These are phyloP conservation scores for Diglossa brunneiventris DNA, from an alignment of 2,113 vertebrate species.

Conservation along the genomic window DNA sequence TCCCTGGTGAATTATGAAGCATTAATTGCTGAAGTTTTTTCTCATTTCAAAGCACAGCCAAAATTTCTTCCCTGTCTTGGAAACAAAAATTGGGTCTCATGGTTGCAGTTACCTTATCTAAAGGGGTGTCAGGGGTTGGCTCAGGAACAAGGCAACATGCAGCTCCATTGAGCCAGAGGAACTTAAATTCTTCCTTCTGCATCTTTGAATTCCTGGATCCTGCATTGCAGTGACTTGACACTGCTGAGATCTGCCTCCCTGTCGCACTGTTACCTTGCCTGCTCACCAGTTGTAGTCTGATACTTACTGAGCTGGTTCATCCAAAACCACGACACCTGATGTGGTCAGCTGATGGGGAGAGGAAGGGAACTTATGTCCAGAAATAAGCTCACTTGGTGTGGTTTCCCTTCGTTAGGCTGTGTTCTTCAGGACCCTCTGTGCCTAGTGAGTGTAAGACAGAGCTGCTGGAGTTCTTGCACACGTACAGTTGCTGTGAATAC, in stretches of 20 bases:
- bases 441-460: not conserved
- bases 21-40: not conserved
- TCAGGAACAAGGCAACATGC: not conserved
- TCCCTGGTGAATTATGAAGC: not conserved
- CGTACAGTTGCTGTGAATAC: not conserved
- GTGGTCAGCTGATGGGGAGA: not conserved
- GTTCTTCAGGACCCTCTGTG: not conserved
- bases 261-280: not conserved
- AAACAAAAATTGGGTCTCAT: not conserved
- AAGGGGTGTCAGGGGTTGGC: not conserved
- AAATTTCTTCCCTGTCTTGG: not conserved
- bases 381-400: not conserved
- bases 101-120: not conserved
- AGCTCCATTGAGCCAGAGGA: not conserved
- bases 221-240: conserved; percentile 41
- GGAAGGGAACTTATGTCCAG: not conserved
- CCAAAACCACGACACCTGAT: not conserved
- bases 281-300: not conserved
- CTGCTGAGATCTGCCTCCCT: not conserved
- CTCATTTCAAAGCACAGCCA: not conserved
- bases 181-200: not conserved
- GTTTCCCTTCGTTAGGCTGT: not conserved
- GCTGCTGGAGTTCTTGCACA: not conserved
- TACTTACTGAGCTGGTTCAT: not conserved
- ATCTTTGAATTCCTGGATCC: conserved; percentile 1